A percentile compares a stretch with the other conserved stretches of the same genome.
Conservation (phyloP, 2,797 vertebrate species). For the Parambassis ranga region DNA sequence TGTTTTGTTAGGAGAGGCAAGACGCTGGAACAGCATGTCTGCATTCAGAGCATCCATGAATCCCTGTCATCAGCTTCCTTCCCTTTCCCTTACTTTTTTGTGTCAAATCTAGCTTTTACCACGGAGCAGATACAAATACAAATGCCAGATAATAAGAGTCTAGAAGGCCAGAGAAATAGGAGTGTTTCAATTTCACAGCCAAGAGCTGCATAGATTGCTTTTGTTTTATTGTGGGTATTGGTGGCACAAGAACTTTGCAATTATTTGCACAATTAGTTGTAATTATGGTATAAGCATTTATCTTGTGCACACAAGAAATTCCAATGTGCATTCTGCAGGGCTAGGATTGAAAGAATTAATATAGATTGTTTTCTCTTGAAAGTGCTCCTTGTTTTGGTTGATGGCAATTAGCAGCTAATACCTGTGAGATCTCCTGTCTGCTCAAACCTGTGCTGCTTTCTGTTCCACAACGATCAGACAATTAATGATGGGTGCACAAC, state of each 20-base stretch:
- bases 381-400: slow-evolving; percentile 79
- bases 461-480: slow-evolving; percentile 68
- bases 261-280: slow-evolving; percentile 81
- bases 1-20: slow-evolving; percentile 67
- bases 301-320: slow-evolving; percentile 75
- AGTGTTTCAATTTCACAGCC: slow-evolving; percentile 75
- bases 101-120: slow-evolving; percentile 57
- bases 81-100: slow-evolving; percentile 37
- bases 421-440: slow-evolving; percentile 71
- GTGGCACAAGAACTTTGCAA: slow-evolving; percentile 74
- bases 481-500: slow-evolving; percentile 73
- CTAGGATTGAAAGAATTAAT: slow-evolving; percentile 73
- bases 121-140: slow-evolving; percentile 66
- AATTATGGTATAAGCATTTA: slow-evolving; percentile 81
- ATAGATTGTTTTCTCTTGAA: slow-evolving; percentile 79
- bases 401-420: slow-evolving; percentile 80
- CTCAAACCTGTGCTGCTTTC: slow-evolving; percentile 57
- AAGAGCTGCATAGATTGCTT: slow-evolving; percentile 76
- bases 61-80: slow-evolving; percentile 67
- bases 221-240: slow-evolving; percentile 76
- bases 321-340: slow-evolving; percentile 63
- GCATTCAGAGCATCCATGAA: slow-evolving; percentile 67
- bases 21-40: slow-evolving; percentile 61
- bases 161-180: slow-evolving; percentile 52
- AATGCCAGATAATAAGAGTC: slow-evolving; percentile 66